Percentiles rank a stretch among this genome's conserved stretches.
Evolutionary conservation across 2,113 vertebrate species (phyloP).

Genomic region (Nymphicus hollandicus): DNA sequence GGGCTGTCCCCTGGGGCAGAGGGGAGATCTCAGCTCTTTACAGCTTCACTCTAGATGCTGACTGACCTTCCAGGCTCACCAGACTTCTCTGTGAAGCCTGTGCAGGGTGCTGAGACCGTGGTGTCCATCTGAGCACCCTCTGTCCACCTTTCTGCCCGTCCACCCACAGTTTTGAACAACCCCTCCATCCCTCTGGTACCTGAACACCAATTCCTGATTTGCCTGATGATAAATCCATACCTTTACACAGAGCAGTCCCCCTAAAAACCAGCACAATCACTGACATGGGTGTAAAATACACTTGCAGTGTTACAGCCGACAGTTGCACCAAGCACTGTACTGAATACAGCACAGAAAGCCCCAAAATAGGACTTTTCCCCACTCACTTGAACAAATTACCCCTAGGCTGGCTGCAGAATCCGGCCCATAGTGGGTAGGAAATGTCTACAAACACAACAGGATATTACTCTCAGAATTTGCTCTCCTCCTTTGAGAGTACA

Average conservation of each 20-base stretch:
- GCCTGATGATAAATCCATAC: rapidly evolving
- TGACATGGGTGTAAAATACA: not conserved
- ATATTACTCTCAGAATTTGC: slow-evolving; percentile 1
- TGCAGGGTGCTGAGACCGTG: rapidly evolving
- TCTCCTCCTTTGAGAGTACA: slow-evolving; percentile 39
- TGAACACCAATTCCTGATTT: not conserved
- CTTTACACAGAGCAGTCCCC: not conserved
- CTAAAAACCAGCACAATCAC: not conserved
- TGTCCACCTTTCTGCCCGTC: not conserved
- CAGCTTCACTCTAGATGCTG: not conserved
- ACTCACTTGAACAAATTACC: not conserved
- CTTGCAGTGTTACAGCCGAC: not conserved
- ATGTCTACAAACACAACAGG: not conserved
- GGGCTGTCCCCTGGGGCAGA: not conserved
- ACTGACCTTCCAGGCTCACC: not conserved
- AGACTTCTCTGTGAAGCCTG: not conserved
- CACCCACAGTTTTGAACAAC: not conserved
- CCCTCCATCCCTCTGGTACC: not conserved
- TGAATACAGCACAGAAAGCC: not conserved
- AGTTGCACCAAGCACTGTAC: rapidly evolving
- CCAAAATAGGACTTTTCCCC: not conserved
- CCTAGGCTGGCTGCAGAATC: not conserved
- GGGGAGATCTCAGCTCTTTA: not conserved
- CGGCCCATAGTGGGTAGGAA: not conserved
- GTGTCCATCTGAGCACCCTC: rapidly evolving